Conservation (phyloP, 2,888 invertebrate species). For the Harpalus rubripes region DNA sequence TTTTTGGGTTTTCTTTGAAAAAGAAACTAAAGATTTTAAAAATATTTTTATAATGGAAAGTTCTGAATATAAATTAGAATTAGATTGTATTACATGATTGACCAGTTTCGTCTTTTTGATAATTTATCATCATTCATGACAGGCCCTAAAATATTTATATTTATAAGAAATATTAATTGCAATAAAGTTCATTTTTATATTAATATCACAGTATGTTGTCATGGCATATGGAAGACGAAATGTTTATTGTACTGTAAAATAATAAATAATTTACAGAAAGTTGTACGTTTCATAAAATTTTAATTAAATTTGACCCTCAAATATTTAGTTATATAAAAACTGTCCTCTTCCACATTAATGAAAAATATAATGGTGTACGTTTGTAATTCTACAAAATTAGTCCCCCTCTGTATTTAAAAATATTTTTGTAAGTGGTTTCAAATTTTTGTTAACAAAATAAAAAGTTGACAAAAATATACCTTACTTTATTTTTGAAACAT, state of each 20-base stretch:
- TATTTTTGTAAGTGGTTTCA: no score
- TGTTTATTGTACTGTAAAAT: slow-evolving; percentile 44
- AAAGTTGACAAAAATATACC: no score
- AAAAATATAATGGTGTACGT: no score
- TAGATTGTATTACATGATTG: slow-evolving; percentile 51
- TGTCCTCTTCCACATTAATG: no score
- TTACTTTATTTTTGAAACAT: no score
- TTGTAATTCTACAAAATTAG: no score
- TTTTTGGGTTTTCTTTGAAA: slow-evolving; percentile 26
- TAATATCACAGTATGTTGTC: slow-evolving; percentile 37
- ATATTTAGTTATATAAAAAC: no score
- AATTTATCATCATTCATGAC: slow-evolving; percentile 32
- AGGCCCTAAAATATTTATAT: slow-evolving; percentile 22
- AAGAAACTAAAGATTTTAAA: slow-evolving; percentile 31
- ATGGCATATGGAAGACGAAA: slow-evolving; percentile 47
- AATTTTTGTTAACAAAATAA: no score
- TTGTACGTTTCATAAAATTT: background rate
- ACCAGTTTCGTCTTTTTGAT: slow-evolving; percentile 49
- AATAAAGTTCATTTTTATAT: slow-evolving; percentile 19
- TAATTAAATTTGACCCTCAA: slow-evolving; percentile 9
- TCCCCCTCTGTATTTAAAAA: no score
- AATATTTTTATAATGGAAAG: slow-evolving; percentile 61
- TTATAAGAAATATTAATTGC: slow-evolving; percentile 25
- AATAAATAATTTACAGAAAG: slow-evolving; percentile 51
- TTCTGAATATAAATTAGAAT: slow-evolving; percentile 46